Evolutionary conservation across 2,888 invertebrate genomes (phyloP), one percentile per base, ranked within the genome.

Genomic region (Drosophila diplacantha): DNA sequence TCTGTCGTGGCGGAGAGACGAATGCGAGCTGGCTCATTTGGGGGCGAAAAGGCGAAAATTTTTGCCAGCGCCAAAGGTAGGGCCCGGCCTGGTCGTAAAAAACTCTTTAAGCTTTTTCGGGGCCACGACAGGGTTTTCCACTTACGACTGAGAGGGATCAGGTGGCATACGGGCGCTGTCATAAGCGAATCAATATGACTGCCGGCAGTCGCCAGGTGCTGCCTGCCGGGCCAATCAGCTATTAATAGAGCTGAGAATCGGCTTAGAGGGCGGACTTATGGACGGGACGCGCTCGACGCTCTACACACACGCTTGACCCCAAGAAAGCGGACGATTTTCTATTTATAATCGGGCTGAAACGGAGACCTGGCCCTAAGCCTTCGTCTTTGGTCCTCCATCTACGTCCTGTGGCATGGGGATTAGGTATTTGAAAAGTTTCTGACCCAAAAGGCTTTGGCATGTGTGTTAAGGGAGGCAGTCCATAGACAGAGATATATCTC

Each of bases 391-490:
- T 71, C 34, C 67, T 57, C 64, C 68, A 61, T 67, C 49, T 22
- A 50, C 66, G 55, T 67, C 67, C 61, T 57, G 69, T 72, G 73
- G 69, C 66, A 78, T 64, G 81, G 66, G 78, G 73, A 74, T 74
- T 77, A 75, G 72, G 72, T 79, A 74, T 79, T 74, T 81, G 69
- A 75, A 83, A 83, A 79, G 77, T 84, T 84, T 82, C 65, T 81
- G 79, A 81, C 84, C 83, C 84, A 82, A 81, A 83, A 75, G 83
- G 83, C 77, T 83, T 84, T 81, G 60, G 64, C 53, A 52, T 68
- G 60, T 55, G 38, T 52, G 60, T 60, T 58, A 49, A 29, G 47
- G 55, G 49, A 34, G 43, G 58, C 43, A 56, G 59, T 64, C 71
- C 64, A 67, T 64, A 72, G 75, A 75, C 44, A 59, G 44, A 59